Evolutionary conservation across 2,888 invertebrate species (phyloP), one percentile per base, ranked within the genome.

Genomic region (Ochropleura plecta): DNA sequence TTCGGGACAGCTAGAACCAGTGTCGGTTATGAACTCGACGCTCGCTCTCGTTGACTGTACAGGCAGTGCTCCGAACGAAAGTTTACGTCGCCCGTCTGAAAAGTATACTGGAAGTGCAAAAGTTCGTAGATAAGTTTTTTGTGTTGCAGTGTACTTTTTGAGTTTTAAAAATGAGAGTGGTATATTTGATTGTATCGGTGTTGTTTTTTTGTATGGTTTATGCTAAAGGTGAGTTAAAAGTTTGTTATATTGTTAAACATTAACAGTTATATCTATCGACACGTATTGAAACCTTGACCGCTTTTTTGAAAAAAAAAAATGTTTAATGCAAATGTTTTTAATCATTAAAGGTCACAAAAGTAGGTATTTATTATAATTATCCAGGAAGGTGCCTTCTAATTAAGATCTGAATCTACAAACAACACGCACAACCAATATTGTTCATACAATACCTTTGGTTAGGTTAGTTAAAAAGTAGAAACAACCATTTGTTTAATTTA

Each of bases 141-240:
- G 71, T 76, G 77, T 42, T 16, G 8, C 5, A 60, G 65, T 74
- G 68, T 65, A 60, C 42, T 57, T 66, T 73, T 64, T 62, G 7
- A 51, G 64, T 60, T 63, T 12, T 9, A 5, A 90, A 86, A 82
- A 93, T 92, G 90, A 78, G 81, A 79, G 83, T 86, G 69, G 59
- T 83, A 5, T 76, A 83, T 66, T 82, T 91, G n/a, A 62, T 91
- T 48, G 60, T 86, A 65, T 77, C 75, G 10, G 78, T 87, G 65
- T 82, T 89, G 42, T 79, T 90, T 68, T 85, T 90, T 82, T 85
- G 81, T 78, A 72, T 86, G 44, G 89, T 87, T 78, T 81, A 79
- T 67, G 92, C 92, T 20, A 93, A 93, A 90, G 91, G 93, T 93
- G 85, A 88, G 86, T 62, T 62, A 12, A n/a, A 62, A 12, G 42